Percentiles rank a stretch among this genome's conserved stretches.
Evolutionary conservation across 2,888 invertebrate genomes (phyloP).

Genomic region (Ichneumoninae sp.): DNA sequence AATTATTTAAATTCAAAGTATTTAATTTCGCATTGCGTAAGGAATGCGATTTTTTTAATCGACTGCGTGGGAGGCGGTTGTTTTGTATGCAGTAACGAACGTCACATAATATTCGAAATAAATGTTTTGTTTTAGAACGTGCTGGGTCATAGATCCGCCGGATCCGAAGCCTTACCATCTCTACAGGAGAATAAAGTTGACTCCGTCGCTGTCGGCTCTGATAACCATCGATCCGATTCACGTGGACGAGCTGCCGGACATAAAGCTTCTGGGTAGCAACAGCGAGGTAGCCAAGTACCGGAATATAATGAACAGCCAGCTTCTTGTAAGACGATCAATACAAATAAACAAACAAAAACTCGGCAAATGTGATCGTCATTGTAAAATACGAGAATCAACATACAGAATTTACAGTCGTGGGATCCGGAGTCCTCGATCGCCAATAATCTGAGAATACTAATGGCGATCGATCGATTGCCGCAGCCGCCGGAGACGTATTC

Average conservation of each 20-base stretch:
- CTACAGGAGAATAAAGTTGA: constrained; percentile 79
- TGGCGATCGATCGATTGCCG: constrained; percentile 78
- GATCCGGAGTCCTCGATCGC: constrained; percentile 71
- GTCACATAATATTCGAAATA: constrained; percentile 6
- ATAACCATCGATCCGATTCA: constrained; percentile 77
- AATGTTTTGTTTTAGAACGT: constrained; percentile 74
- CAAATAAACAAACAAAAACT: background rate
- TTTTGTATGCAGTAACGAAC: background rate
- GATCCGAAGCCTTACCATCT: constrained; percentile 80
- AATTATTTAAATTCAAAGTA: too few relatives aligned
- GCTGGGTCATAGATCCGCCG: constrained; percentile 80
- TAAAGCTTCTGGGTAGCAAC: constrained; percentile 79
- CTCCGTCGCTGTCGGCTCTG: constrained; percentile 76
- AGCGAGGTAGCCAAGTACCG: constrained; percentile 74
- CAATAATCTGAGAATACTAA: constrained; percentile 77
- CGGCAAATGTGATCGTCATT: background rate
- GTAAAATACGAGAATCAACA: background rate
- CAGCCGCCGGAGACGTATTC: constrained; percentile 58
- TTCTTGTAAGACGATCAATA: constrained; percentile 69
- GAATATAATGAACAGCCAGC: constrained; percentile 73
- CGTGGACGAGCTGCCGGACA: constrained; percentile 74
- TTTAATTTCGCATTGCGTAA: too few relatives aligned
- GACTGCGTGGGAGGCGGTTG: too few relatives aligned
- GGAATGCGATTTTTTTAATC: too few relatives aligned
- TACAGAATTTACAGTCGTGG: constrained; percentile 77